phyloP scores from a whole-genome alignment of 1,140 invertebrate species.

The Telenomus remus region DNA sequence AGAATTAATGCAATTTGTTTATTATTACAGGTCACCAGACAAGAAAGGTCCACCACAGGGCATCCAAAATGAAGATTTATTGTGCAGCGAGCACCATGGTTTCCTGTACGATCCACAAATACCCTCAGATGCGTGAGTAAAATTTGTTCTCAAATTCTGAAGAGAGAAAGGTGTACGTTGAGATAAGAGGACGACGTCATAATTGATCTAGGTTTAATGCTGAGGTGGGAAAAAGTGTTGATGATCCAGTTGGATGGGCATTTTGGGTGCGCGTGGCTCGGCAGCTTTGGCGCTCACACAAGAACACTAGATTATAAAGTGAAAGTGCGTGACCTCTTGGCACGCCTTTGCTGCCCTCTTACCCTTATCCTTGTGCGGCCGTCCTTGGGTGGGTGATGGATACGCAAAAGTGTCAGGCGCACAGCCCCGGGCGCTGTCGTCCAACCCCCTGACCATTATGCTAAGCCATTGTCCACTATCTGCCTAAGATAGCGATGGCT shows the following conservation, averaged over 20 bases:
- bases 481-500: conserved; percentile 70
- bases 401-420: conserved; percentile 70
- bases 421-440: conserved; percentile 65
- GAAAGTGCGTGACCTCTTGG: conserved; percentile 67
- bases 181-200: conserved; percentile 1
- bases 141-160: not conserved
- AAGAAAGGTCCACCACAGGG: conserved; percentile 61
- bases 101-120: conserved; percentile 61
- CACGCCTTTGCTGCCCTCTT: conserved; percentile 62
- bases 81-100: conserved; percentile 68
- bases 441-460: conserved; percentile 70
- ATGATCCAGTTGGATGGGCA: conserved; percentile 51
- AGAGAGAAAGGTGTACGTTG: not conserved
- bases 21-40: conserved; percentile 66
- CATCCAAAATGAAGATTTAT: conserved; percentile 63
- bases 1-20: conserved; percentile 1
- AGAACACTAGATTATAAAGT: conserved; percentile 65
- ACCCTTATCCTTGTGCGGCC: conserved; percentile 50
- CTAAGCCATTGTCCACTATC: conserved; percentile 75
- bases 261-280: conserved; percentile 50
- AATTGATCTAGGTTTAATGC: conserved; percentile 41
- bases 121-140: conserved; percentile 65
- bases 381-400: conserved; percentile 65
- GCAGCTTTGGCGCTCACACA: conserved; percentile 37
- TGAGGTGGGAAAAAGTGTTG: conserved; percentile 44